Base-by-base conservation (phyloP, 1,140 invertebrate genomes). In the Drosophila hydei region DNA sequence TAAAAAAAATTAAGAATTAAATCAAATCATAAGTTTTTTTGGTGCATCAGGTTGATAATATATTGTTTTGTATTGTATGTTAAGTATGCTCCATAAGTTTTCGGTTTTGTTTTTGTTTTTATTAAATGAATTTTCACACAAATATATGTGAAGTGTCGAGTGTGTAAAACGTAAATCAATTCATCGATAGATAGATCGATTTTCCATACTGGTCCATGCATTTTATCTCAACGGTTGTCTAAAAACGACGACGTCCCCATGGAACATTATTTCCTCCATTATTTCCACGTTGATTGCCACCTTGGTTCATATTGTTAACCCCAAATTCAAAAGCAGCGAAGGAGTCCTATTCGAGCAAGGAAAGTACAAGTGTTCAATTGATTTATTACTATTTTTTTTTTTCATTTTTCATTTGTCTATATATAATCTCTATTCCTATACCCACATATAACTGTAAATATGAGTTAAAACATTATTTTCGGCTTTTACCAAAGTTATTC, bases 241-340 rank as follows among this genome's bases (percentile, higher is more conserved):
- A 87, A 81, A 91, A 91, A 79, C 89, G 90, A 71, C 90, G 79
- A 38, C 90, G 79, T 79, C 90, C 90, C 90, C 90, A 91, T 88
- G 90, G 89, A 75, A 77, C 90, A 72, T 90, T 90, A 79, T 87
- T 90, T 69, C 78, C 81, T 63, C 72, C 85, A 67, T 91, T 91
- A 80, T 79, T 85, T 84, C 88, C 89, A 56, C 89, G 89, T 72
- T 91, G 89, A 81, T 91, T 88, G 58, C 68, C 69, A 68, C 85
- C 85, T 85, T 85, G 87, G 77, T 90, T 90, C 75, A 88, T 89
- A 83, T 90, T 89, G 77, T 89, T 90, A 69, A 75, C 85, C 76
- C 89, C 89, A 85, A 91, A 91, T 76, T 91, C 90, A 90, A 91
- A 91, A 90, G 77, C 48, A 85, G 75, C 71, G 79, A 90, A 90